Base-by-base conservation (phyloP, 2,113 vertebrate species). In the Excalfactoria chinensis region DNA sequence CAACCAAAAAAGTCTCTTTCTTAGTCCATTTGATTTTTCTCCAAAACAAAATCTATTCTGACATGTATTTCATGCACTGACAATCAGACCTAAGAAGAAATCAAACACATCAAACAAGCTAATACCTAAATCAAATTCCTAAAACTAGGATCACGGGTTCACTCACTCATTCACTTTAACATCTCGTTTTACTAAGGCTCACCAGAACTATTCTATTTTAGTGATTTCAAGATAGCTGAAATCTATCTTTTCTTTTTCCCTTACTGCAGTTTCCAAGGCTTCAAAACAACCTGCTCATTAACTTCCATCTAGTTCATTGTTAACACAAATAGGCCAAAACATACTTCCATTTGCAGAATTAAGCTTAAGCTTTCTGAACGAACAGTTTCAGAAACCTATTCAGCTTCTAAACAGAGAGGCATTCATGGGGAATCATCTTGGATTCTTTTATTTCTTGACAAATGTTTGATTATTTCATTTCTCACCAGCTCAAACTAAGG, bases 241-340 rank as follows among this genome's bases (percentile, higher is more conserved):
- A 70, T 90, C 63, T 76, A 85, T 74, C 88, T 93, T 96, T 86
- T 93, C 92, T 93, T 72, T 59, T 13, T n/a, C 86, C 83, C 71
- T 94, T 89, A 91, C 91, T 84, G 83, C 22, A 41, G 84, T 96
- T 97, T 97, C 90, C 51, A 79, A 95, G 91, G 93, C 68, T 53
- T 72, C 84, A 97, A 96, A 97, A 97, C 95, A 97, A 97, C 82
- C 92, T 97, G 93, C 96, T 97, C 81, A 51, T 97, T 97, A 97
- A 94, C 86, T 96, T 96, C 93, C 70, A 84, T 93, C 86, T 95
- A 91, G 93, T 88, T 97, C 89, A 96, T 82, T 97, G 95, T 95
- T 97, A 96, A 94, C 69, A 96, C 90, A 97, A 97, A 97, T 93
- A 97, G 94, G 94, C 94, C 95, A 98, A 97, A 97, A 97, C n/a